Evolutionary conservation across 1,140 invertebrate genomes (phyloP).

Genomic region (Lanistes nyassanus): DNA sequence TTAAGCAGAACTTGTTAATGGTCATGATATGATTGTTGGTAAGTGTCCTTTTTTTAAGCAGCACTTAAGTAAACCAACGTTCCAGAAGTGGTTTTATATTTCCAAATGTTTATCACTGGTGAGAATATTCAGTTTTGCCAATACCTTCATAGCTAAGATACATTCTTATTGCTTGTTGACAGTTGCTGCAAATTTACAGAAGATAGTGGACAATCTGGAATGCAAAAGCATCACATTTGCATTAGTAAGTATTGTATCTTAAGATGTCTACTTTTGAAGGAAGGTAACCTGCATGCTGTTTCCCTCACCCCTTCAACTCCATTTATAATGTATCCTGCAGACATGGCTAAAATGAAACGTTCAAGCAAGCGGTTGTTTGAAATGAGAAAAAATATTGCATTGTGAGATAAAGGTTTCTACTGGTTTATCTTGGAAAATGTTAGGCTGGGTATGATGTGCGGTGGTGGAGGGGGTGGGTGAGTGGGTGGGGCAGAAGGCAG

Average conservation of each 20-base stretch:
- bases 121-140: too few relatives aligned
- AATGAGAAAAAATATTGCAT: too few relatives aligned
- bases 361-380: too few relatives aligned
- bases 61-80: too few relatives aligned
- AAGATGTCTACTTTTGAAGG: not conserved
- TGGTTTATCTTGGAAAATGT: too few relatives aligned
- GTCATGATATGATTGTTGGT: conserved; percentile 84
- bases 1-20: conserved; percentile 93
- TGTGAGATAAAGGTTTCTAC: too few relatives aligned
- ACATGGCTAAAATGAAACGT: too few relatives aligned
- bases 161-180: conserved; percentile 9
- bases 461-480: too few relatives aligned
- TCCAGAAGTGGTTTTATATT: too few relatives aligned
- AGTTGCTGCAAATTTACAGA: conserved; percentile 92
- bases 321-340: not conserved
- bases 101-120: too few relatives aligned
- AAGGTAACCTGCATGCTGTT: not conserved
- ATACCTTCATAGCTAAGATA: not conserved
- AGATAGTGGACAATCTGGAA: conserved; percentile 79
- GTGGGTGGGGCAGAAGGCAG: too few relatives aligned
- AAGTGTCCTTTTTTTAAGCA: too few relatives aligned
- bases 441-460: not conserved
- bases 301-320: conserved; percentile 10
- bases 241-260: conserved; percentile 74
- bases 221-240: conserved; percentile 87